phyloP scores from a whole-genome alignment of 2,888 invertebrate genomes.

The Unio pictorum region DNA sequence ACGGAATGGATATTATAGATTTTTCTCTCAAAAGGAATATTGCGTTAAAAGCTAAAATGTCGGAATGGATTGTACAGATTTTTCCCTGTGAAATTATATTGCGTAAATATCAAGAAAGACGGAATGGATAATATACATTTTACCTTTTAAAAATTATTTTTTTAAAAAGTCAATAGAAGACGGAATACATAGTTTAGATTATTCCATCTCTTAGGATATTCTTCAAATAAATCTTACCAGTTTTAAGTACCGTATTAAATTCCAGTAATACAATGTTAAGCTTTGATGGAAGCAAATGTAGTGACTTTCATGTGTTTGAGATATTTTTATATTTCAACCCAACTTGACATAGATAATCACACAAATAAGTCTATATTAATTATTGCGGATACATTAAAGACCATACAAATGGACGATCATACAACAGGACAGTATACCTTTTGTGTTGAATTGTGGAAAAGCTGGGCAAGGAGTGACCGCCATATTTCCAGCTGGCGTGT shows the following conservation, averaged over 20 bases:
- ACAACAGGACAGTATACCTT: constrained; percentile 7
- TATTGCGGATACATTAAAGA: background rate
- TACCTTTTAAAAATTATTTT: background rate
- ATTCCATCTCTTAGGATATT: no score
- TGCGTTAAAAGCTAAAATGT: no score
- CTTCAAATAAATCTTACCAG: background rate
- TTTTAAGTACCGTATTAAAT: background rate
- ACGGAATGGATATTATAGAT: no score
- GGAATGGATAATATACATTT: background rate
- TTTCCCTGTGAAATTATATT: no score
- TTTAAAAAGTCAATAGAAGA: no score
- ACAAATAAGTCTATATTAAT: background rate
- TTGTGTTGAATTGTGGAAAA: constrained; percentile 7
- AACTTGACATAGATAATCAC: background rate
- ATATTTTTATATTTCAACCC: background rate
- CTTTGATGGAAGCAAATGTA: background rate
- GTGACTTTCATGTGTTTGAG: background rate
- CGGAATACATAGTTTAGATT: no score
- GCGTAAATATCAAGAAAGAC: background rate
- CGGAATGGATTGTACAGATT: no score
- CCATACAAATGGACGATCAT: background rate
- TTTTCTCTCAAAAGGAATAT: no score
- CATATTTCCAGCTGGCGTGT: constrained; percentile 18
- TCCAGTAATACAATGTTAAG: background rate
- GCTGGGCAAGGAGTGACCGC: constrained; percentile 15